Conservation (phyloP, 2,888 invertebrate genomes). For the Melanostoma mellinum region DNA sequence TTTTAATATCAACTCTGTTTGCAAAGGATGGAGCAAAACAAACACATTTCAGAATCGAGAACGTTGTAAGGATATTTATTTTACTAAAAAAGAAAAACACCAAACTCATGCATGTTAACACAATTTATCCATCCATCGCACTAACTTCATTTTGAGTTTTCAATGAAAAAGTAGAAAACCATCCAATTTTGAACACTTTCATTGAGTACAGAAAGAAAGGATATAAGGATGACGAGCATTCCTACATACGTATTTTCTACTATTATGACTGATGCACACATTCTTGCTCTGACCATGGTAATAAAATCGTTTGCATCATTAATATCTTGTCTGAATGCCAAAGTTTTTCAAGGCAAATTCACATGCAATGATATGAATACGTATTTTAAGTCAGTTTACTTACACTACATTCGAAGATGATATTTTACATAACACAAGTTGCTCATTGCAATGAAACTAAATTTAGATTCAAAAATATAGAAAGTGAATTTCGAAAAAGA, state of each 20-base stretch:
- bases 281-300: not conserved
- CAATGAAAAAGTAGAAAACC: not conserved
- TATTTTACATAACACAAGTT: slow-evolving; percentile 31
- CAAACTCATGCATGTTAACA: slow-evolving; percentile 12
- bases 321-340: slow-evolving; percentile 60
- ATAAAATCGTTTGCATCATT: slow-evolving; percentile 57
- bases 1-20: slow-evolving; percentile 2
- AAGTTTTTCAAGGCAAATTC: slow-evolving; percentile 52
- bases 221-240: too few species aligned
- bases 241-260: too few species aligned
- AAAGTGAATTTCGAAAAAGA: slow-evolving; percentile 40
- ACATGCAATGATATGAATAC: slow-evolving; percentile 27
- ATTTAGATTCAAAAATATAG: slow-evolving; percentile 42
- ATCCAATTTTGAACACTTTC: not conserved
- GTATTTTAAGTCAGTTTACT: slow-evolving; percentile 47
- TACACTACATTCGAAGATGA: slow-evolving; percentile 12
- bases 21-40: slow-evolving; percentile 21
- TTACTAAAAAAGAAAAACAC: slow-evolving; percentile 8
- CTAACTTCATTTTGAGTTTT: slow-evolving; percentile 18
- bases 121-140: not conserved
- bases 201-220: too few species aligned
- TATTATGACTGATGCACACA: too few species aligned
- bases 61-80: slow-evolving; percentile 20
- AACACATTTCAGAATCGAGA: not conserved
- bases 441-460: slow-evolving; percentile 50